Conservation (phyloP, 1,140 invertebrate genomes). For the Daktulosphaira vitifoliae region DNA sequence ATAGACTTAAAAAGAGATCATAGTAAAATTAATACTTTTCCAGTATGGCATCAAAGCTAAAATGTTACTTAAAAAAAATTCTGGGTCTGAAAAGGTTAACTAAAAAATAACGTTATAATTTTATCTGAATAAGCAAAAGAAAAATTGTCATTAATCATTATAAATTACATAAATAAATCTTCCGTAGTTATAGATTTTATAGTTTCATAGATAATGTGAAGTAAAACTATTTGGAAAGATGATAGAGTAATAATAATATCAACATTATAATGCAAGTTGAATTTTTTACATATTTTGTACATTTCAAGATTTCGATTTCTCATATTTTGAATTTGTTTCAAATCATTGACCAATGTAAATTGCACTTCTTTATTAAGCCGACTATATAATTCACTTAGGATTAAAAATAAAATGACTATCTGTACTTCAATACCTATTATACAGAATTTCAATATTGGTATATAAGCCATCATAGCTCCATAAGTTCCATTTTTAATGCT, state of each 20-base stretch:
- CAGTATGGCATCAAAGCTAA: too few species aligned
- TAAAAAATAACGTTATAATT: too few species aligned
- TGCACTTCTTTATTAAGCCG: background rate
- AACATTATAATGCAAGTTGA: constrained; percentile 4
- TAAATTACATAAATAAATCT: background rate
- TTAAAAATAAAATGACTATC: background rate
- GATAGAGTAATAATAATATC: constrained; percentile 1
- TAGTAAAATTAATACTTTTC: too few species aligned
- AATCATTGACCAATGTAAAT: background rate
- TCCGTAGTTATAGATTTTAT: background rate
- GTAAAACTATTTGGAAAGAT: background rate
- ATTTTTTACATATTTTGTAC: constrained; percentile 11
- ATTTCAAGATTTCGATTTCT: constrained; percentile 1
- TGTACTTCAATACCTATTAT: constrained; percentile 9
- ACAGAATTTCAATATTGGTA: background rate
- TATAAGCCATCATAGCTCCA: too few species aligned
- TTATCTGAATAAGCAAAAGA: too few species aligned
- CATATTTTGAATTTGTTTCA: background rate
- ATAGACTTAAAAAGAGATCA: too few species aligned
- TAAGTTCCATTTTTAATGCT: too few species aligned
- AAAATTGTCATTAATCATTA: background rate
- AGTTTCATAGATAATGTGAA: too few species aligned
- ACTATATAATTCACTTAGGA: background rate
- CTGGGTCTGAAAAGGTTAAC: too few species aligned
- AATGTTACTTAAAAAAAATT: too few species aligned